Evolutionary conservation across 2,888 invertebrate species (phyloP).

Genomic region (Muscina levida): DNA sequence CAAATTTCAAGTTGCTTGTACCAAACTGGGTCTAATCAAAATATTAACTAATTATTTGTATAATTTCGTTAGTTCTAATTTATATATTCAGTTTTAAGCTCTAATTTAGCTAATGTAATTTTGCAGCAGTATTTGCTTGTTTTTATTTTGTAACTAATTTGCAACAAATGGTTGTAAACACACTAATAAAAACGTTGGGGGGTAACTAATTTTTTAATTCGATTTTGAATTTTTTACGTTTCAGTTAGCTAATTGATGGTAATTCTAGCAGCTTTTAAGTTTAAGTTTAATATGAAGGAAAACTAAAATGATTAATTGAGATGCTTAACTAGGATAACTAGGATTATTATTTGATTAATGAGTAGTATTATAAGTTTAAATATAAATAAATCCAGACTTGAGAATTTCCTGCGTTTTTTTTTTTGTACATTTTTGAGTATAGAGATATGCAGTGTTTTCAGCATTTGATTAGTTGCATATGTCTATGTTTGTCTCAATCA

Average conservation of each 20-base stretch:
- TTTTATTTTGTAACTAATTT: background rate
- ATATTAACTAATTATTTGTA: slow-evolving; percentile 16
- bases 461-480: slow-evolving; percentile 40
- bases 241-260: slow-evolving; percentile 2
- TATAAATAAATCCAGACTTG: slow-evolving; percentile 66
- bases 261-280: slow-evolving; percentile 55
- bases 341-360: slow-evolving; percentile 34
- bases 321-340: slow-evolving; percentile 10
- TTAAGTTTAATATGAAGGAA: slow-evolving; percentile 37
- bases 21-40: slow-evolving; percentile 49
- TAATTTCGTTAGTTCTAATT: slow-evolving; percentile 27
- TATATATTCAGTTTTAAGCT: too few species aligned
- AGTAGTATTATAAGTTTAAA: slow-evolving; percentile 47
- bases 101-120: slow-evolving; percentile 17
- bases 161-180: background rate
- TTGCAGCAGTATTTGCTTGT: slow-evolving; percentile 1
- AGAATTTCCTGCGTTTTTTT: slow-evolving; percentile 66
- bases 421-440: slow-evolving; percentile 31
- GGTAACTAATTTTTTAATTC: slow-evolving; percentile 2
- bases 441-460: slow-evolving; percentile 54
- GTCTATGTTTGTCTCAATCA: slow-evolving; percentile 39
- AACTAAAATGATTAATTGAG: slow-evolving; percentile 18
- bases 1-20: slow-evolving; percentile 31
- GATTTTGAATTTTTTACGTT: background rate
- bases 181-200: background rate